Base-by-base conservation (phyloP, 2,888 invertebrate species). In the Ormyrus pomaceus region DNA sequence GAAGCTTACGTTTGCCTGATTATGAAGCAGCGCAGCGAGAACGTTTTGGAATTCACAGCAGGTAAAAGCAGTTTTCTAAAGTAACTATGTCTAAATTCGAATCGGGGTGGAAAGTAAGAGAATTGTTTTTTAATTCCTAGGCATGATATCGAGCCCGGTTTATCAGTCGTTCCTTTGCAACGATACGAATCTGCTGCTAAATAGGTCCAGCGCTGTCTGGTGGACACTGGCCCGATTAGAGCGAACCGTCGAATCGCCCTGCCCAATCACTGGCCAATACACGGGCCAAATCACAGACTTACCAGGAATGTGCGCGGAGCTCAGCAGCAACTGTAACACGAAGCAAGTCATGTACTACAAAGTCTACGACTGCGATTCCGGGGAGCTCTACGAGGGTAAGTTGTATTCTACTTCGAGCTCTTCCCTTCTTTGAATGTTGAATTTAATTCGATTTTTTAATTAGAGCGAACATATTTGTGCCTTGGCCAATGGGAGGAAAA, bases 281-380 rank as follows among this genome's bases (percentile, higher is more conserved):
- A 92, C 92, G 11, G 94, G 94, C n/a, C 89, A 91, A 72, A 93
- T 94, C 84, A 94, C 94, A 34, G 94, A 94, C 87, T 89, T 91
- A 53, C 91, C 91, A 3, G 92, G 92, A 50, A 91, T 94, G 81
- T 94, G 94, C 86, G 94, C 94, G 11, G 93, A 93, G 88, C 89
- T 94, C 55, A 93, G 93, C 87, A 94, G 94, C 69, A 93, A 94
- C 86, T 94, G 94, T 87, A 91, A 92, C 83, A 93, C 93, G 6
- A 93, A 93, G 6, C 94, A 94, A 86, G 91, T 93, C 72, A 94
- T 94, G 94, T 93, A 94, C 85, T 94, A 93, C 87, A 93, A 93
- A 86, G 94, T 94, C 13, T 93, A 92, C 72, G 93, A 93, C 83
- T 94, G 94, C 86, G 91, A 91, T 73, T 92, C 93, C 59, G 89